Evolutionary conservation across 2,888 invertebrate genomes (phyloP).

Genomic region (Xiphydria camelus): DNA sequence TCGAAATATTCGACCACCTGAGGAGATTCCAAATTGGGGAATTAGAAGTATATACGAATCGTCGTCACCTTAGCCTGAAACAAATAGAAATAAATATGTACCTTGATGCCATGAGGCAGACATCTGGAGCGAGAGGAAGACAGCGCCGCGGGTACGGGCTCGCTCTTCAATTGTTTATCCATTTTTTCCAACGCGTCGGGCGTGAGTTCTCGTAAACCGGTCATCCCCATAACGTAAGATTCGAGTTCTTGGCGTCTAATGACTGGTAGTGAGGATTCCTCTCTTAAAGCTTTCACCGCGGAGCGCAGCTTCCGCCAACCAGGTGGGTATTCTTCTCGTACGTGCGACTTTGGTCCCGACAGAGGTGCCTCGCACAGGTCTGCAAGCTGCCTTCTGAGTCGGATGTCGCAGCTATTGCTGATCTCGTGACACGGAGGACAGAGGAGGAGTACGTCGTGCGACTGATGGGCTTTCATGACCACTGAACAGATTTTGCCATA

Average conservation of each 20-base stretch:
- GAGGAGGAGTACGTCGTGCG: slow-evolving; percentile 77
- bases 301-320: slow-evolving; percentile 62
- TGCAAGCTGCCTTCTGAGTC: slow-evolving; percentile 65
- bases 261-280: slow-evolving; percentile 38
- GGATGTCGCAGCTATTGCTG: slow-evolving; percentile 69
- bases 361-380: slow-evolving; percentile 68
- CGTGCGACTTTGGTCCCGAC: slow-evolving; percentile 45
- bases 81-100: slow-evolving; percentile 20
- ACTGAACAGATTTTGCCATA: slow-evolving; percentile 51
- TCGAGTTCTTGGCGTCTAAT: slow-evolving; percentile 44
- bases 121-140: slow-evolving; percentile 1
- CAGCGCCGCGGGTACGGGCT: slow-evolving; percentile 2
- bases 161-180: slow-evolving; percentile 35
- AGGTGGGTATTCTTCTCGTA: slow-evolving; percentile 42
- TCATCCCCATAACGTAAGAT: slow-evolving; percentile 34
- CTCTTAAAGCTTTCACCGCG: slow-evolving; percentile 64
- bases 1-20: slow-evolving; percentile 66
- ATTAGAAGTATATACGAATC: neutral
- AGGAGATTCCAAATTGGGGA: too few relatives aligned
- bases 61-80: too few relatives aligned
- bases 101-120: slow-evolving; percentile 45
- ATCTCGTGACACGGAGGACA: slow-evolving; percentile 73
- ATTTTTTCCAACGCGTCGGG: slow-evolving; percentile 34
- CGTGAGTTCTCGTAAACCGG: slow-evolving; percentile 37
- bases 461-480: slow-evolving; percentile 78